Base-by-base conservation (phyloP, 2,113 vertebrate genomes). In the Sander vitreus region DNA sequence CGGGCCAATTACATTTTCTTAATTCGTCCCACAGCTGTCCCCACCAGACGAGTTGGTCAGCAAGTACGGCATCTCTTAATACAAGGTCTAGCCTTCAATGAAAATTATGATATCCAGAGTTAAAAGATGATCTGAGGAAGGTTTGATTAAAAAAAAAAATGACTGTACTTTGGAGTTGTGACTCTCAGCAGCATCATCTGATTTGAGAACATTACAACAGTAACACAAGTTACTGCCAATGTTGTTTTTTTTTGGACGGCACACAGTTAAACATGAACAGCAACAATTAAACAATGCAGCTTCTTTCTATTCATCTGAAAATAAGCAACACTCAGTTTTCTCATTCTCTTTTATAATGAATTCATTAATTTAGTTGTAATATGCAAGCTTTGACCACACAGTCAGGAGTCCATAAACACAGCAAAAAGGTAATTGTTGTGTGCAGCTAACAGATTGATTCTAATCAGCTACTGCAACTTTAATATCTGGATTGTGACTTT, bases 21-120 rank as follows among this genome's bases (percentile, higher is more conserved):
- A 71, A 8, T 70, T 67, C 18, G 66, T 45, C 39, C 9, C 45
- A 39, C 86, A 87, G 77, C 77, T 86, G 88, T 65, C 59, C 55
- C 53, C 55, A 27, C 5, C 15, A 78, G 66, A 54, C 9, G 3
- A 33, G 9, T 27, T 39, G n/a, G 57, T 19, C 1, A 16, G 51
- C 21, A 71, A 75, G 39, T n/a, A 72, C 66, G 18, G 21, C 12
- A 36, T 33, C 64, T 68, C 27, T 33, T 18, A 27, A 70, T 19
- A 5, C 43, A 5, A 59, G 19, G 16, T 23, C 25, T 16, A 23
- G 48, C 33, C 25, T 60, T 78, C 2, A 50, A 62, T 8, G 10
- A 73, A 66, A 75, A 64, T 39, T 1, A 36, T 45, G 23, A 67
- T 11, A 45, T 33, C 30, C 25, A 1, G 5, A 23, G 27, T 43